These are phyloP conservation scores for Epirrita christyi DNA, from an alignment of 2,888 invertebrate species.

Conservation along the genomic window DNA sequence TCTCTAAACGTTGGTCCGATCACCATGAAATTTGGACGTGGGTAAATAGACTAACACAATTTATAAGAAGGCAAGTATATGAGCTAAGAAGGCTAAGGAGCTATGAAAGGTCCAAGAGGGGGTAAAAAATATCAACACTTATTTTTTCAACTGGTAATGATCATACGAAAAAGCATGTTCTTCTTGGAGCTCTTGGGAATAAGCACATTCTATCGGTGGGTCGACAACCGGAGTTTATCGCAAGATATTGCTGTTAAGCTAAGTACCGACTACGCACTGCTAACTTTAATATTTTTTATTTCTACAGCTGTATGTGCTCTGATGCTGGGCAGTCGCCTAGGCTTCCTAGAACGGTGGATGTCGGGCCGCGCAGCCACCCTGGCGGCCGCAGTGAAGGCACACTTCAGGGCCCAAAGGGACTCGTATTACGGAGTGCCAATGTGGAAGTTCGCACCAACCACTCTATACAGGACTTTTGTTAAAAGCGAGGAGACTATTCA, in stretches of 20 bases:
- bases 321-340: constrained; percentile 91
- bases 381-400: constrained; percentile 90
- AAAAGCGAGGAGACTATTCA: constrained; percentile 92
- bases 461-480: constrained; percentile 88
- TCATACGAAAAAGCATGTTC: too few relatives aligned
- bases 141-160: too few relatives aligned
- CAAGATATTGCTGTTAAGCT: constrained; percentile 19
- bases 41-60: too few relatives aligned
- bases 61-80: too few relatives aligned
- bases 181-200: constrained; percentile 5
- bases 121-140: too few relatives aligned
- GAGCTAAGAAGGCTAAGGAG: too few relatives aligned
- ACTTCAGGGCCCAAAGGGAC: constrained; percentile 91
- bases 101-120: too few relatives aligned
- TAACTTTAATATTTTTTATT: too few relatives aligned
- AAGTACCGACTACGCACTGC: too few relatives aligned
- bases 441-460: constrained; percentile 92
- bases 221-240: constrained; percentile 44
- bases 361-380: constrained; percentile 86
- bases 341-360: constrained; percentile 87
- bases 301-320: constrained; percentile 89
- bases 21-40: too few relatives aligned
- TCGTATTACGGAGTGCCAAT: constrained; percentile 92
- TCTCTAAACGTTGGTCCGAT: too few relatives aligned
- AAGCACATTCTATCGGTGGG: constrained; percentile 36